phyloP scores from a whole-genome alignment of 2,113 vertebrate species.

The Tragelaphus imberbis region DNA sequence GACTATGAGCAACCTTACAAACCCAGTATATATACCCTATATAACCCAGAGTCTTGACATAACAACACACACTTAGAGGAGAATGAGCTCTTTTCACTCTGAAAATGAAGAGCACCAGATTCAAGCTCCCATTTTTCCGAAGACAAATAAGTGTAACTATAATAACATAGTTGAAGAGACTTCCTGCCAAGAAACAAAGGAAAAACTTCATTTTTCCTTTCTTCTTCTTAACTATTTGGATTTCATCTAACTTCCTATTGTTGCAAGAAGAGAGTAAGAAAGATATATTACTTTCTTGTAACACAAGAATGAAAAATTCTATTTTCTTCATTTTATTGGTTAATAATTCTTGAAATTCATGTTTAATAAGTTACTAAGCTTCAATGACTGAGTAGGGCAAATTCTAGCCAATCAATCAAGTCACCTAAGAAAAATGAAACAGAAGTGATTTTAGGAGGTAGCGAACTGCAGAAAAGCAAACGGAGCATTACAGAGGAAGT shows the following conservation, averaged over 20 bases:
- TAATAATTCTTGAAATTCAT: background rate
- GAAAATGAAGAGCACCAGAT: background rate
- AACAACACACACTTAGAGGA: background rate
- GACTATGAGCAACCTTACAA: background rate
- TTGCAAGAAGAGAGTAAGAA: background rate
- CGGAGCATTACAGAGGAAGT: background rate
- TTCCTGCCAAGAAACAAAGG: background rate
- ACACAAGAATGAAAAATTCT: background rate
- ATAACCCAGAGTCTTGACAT: background rate
- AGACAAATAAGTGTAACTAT: background rate
- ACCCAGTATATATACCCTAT: background rate
- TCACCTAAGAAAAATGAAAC: slow-evolving; percentile 2
- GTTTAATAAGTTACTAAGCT: background rate
- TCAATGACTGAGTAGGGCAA: background rate
- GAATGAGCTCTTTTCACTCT: background rate
- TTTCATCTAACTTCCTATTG: background rate
- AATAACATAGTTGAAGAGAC: background rate
- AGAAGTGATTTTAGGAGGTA: background rate
- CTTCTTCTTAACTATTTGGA: background rate
- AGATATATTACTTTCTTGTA: background rate
- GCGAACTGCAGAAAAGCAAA: background rate
- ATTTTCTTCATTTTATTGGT: background rate
- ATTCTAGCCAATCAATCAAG: background rate
- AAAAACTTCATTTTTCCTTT: background rate
- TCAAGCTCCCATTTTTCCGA: background rate